These are phyloP conservation scores for Philonicus albiceps DNA, from an alignment of 2,888 invertebrate genomes.

Conservation along the genomic window DNA sequence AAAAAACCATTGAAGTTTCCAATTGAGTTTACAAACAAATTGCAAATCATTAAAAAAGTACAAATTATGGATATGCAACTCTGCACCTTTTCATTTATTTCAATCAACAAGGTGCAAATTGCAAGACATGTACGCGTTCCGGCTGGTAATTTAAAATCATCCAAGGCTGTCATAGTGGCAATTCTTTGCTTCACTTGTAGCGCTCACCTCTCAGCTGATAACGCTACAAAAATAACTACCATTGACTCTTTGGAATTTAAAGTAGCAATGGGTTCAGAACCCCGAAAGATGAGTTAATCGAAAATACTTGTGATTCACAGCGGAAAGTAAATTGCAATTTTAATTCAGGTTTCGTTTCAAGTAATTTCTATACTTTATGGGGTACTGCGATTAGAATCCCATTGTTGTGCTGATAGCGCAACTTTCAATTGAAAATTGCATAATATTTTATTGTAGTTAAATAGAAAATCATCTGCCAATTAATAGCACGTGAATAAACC, in stretches of 20 bases:
- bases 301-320: neutral
- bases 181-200: neutral
- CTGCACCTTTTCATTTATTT: neutral
- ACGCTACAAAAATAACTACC: neutral
- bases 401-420: neutral
- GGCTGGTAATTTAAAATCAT: neutral
- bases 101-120: neutral
- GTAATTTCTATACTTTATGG: neutral
- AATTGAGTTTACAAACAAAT: neutral
- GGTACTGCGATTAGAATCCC: neutral
- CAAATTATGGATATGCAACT: neutral
- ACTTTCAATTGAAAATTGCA: neutral
- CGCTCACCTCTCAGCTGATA: neutral
- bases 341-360: neutral
- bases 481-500: neutral
- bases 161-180: neutral
- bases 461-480: neutral
- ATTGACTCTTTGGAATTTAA: neutral
- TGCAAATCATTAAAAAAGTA: neutral
- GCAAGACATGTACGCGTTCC: neutral
- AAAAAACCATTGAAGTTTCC: neutral
- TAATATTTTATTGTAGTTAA: neutral
- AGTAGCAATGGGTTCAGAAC: neutral
- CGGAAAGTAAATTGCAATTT: neutral
- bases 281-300: neutral